Evolutionary conservation across 2,113 vertebrate species (phyloP), one percentile per base, ranked within the genome.

Genomic region (Cynoglossus semilaevis): DNA sequence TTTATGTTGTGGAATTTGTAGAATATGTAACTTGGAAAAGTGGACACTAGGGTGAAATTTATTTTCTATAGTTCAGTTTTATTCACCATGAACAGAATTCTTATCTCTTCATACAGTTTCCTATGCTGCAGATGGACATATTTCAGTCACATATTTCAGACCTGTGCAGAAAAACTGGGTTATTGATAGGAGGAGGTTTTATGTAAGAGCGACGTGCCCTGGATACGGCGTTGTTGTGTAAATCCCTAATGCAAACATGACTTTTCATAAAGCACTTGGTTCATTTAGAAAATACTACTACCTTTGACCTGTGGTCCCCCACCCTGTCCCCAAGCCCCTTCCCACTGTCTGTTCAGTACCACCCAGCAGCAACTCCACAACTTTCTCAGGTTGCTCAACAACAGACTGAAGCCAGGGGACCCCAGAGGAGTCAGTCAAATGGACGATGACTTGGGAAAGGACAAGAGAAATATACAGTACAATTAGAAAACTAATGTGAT

Each of bases 211-310:
- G 8, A 17, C 34, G 55, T 60, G 13, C 29, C 64, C 53, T 45
- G 14, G 45, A 66, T 49, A 63, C 53, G 15, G 18, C 46, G 42
- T n/a, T 81, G 70, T 71, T 83, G 70, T 73, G 73, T 41, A 81
- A 77, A 62, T 42, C 22, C 15, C 73, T 41, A 41, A 14, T 41
- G 59, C 55, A 65, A 55, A 63, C 63, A 65, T 37, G 17, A 52
- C 68, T 67, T 48, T 15, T 63, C 55, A 69, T 67, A 41, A 77
- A 75, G 43, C 62, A 56, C 59, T 82, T 42, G 52, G 19, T 14
- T 60, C 1, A 46, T 36, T 46, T 63, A 70, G 41, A 52, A 47
- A 18, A 64, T 50, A 56, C 69, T 71, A 57, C 49, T 58, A 51
- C 49, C 64, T 54, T 15, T 61, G 50, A 59, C 61, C 59, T 71